Conservation (phyloP, 2,113 vertebrate genomes). For the Eulemur macaco region DNA sequence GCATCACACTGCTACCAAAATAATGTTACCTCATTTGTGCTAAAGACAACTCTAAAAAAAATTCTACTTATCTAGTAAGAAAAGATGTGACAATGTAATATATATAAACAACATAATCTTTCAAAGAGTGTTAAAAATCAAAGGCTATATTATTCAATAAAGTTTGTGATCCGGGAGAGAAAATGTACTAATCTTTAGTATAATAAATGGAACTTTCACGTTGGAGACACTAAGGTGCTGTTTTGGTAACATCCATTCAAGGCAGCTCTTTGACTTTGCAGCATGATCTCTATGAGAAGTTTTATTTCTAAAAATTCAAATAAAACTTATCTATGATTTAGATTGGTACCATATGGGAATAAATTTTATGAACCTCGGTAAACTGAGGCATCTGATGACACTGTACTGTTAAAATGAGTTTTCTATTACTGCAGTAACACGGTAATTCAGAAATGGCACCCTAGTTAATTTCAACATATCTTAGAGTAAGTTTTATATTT, state of each 20-base stretch:
- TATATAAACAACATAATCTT: background rate
- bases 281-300: background rate
- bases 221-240: background rate
- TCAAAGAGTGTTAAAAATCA: conserved; percentile 18
- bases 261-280: background rate
- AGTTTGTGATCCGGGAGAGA: background rate
- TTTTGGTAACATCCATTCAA: background rate
- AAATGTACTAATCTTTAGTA: background rate
- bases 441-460: background rate
- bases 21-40: background rate
- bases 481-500: conserved; percentile 16
- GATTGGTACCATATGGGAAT: background rate
- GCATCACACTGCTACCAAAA: background rate
- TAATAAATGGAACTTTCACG: background rate
- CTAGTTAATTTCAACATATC: background rate
- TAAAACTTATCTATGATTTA: conserved; percentile 21
- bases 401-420: background rate
- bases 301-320: conserved; percentile 43
- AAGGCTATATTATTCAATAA: background rate
- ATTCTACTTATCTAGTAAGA: background rate
- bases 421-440: background rate
- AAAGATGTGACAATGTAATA: background rate
- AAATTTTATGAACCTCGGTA: background rate
- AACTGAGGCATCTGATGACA: conserved; percentile 36
- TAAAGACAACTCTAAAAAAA: conserved; percentile 7